Evolutionary conservation across 2,888 invertebrate species (phyloP).

Genomic region (Campopleginae sp.): DNA sequence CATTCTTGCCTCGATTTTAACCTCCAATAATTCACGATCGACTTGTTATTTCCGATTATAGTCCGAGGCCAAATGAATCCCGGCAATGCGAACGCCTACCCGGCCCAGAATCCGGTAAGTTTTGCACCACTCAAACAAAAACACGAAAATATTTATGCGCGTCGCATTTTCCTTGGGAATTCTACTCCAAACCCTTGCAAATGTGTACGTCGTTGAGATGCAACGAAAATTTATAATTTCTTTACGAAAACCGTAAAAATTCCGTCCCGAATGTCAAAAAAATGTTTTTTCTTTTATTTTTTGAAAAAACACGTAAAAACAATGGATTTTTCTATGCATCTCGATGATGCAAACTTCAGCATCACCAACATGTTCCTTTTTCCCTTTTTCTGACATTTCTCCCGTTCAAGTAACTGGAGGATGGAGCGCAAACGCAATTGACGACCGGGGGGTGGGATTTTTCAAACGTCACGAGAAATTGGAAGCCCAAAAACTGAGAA

Average conservation of each 20-base stretch:
- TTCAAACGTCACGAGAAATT: conserved; percentile 27
- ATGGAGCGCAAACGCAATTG: conserved; percentile 1
- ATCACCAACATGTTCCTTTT: not conserved
- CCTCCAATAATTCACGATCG: not conserved
- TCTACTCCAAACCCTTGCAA: not conserved
- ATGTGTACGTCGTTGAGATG: no score
- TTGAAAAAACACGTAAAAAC: no score
- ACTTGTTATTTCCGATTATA: conserved; percentile 29
- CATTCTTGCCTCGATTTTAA: not conserved
- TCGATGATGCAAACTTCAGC: no score
- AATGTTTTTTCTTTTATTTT: no score
- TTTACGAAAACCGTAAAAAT: no score
- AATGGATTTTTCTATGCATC: no score
- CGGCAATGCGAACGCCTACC: conserved; percentile 56
- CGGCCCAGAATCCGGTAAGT: conserved; percentile 60
- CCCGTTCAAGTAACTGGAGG: not conserved
- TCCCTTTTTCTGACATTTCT: not conserved
- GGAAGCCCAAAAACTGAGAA: not conserved
- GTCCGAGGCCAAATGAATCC: conserved; percentile 63
- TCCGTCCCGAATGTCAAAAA: no score
- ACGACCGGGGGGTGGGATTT: not conserved
- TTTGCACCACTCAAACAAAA: not conserved
- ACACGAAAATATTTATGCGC: not conserved
- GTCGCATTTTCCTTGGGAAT: not conserved
- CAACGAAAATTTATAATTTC: no score